Evolutionary conservation across 2,888 invertebrate species (phyloP).

Genomic region (Caenorhabditis becei): DNA sequence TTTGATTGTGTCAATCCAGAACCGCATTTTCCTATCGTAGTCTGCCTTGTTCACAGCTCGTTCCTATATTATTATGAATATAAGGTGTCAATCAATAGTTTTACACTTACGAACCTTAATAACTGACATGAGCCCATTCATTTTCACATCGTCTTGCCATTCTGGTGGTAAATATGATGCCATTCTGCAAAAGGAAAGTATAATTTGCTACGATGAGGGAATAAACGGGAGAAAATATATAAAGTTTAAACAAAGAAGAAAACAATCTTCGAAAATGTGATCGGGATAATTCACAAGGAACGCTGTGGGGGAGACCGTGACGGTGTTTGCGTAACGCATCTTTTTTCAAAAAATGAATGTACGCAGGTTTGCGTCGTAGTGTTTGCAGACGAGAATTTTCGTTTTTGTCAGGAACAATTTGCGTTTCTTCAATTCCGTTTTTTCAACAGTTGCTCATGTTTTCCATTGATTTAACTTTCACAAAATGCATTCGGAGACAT

Average conservation of each 20-base stretch:
- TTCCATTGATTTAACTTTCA: background rate
- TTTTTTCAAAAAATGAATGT: conserved; percentile 30
- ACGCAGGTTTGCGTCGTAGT: conserved; percentile 41
- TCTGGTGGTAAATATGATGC: conserved; percentile 56
- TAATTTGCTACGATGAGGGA: background rate
- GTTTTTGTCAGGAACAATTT: conserved; percentile 25
- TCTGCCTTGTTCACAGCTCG: conserved; percentile 75
- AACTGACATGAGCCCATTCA: conserved; percentile 75
- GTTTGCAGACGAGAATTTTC: conserved; percentile 36
- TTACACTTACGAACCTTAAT: conserved; percentile 65
- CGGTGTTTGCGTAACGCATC: conserved; percentile 20
- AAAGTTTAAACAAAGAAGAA: background rate
- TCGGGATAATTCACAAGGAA: background rate
- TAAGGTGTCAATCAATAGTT: background rate
- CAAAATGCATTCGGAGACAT: background rate
- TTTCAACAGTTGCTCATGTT: background rate
- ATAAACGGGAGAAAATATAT: background rate
- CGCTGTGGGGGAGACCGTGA: conserved; percentile 17
- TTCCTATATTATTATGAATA: conserved; percentile 55
- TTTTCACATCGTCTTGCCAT: conserved; percentile 68
- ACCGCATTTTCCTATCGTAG: conserved; percentile 75
- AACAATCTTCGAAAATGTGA: background rate
- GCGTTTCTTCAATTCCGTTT: background rate
- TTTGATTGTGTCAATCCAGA: conserved; percentile 74
- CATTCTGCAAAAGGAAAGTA: conserved; percentile 6